Percentiles rank a stretch among this genome's conserved stretches.
Conservation (phyloP, 2,113 vertebrate genomes). For the Poecilia latipinna region DNA sequence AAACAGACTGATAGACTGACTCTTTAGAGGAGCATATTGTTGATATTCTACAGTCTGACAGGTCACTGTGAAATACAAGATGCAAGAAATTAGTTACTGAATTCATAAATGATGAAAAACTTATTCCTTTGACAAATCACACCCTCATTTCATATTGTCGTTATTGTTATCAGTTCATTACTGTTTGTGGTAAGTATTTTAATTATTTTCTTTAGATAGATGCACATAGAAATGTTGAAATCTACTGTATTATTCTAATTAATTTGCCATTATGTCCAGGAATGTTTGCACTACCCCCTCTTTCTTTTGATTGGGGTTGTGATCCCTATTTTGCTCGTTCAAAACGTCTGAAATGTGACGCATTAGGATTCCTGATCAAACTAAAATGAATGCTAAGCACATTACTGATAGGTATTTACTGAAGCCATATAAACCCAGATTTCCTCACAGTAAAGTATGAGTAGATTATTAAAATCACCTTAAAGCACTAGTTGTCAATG, state of each 20-base stretch:
- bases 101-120: neutral
- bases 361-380: neutral
- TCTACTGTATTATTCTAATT: neutral
- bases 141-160: neutral
- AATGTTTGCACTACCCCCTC: neutral
- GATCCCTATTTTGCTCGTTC: neutral
- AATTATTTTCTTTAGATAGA: neutral
- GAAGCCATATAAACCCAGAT: neutral
- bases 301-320: neutral
- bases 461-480: neutral
- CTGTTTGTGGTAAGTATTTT: too few species aligned
- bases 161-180: too few species aligned
- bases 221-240: neutral
- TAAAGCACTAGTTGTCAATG: neutral
- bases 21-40: constrained; percentile 95
- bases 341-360: neutral
- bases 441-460: too few species aligned
- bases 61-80: constrained; percentile 83
- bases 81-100: constrained; percentile 3
- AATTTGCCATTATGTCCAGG: too few species aligned
- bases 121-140: neutral
- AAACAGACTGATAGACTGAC: constrained; percentile 96
- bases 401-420: neutral
- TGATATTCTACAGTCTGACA: constrained; percentile 97
- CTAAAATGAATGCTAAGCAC: neutral